Evolutionary conservation across 2,113 vertebrate species (phyloP).

Genomic region (Burhinus bistriatus): DNA sequence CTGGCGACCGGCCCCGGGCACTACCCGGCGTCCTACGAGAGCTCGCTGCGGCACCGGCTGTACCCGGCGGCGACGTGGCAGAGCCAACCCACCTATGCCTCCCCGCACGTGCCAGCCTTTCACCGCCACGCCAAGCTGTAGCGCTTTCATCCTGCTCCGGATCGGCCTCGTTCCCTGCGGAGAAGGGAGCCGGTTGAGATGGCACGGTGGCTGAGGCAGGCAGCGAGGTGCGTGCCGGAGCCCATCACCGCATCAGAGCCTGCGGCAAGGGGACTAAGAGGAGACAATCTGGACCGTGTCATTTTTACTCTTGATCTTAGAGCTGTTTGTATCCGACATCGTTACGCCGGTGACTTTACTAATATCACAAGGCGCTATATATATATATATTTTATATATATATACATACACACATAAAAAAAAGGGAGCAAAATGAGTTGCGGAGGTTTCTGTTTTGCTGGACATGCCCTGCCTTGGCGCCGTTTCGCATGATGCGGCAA

Average conservation of each 20-base stretch:
- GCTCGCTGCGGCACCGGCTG: constrained; percentile 10
- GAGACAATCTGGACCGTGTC: background rate
- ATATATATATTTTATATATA: background rate
- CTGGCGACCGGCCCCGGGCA: constrained; percentile 5
- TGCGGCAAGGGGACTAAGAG: background rate
- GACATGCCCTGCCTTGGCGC: accelerated
- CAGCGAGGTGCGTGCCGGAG: background rate
- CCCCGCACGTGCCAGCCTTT: constrained; percentile 23
- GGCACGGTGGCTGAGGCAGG: background rate
- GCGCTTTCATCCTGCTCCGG: background rate
- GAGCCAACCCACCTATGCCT: background rate
- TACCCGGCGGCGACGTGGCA: constrained; percentile 47
- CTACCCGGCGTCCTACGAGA: background rate
- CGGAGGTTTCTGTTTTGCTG: background rate
- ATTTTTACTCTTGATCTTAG: background rate
- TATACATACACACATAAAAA: background rate
- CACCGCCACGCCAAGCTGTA: constrained; percentile 68
- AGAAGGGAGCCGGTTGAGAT: accelerated
- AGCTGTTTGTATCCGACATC: background rate
- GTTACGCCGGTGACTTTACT: background rate
- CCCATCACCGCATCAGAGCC: background rate
- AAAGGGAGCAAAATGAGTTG: background rate
- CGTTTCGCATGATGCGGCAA: accelerated
- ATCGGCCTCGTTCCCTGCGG: no score
- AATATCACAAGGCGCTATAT: background rate